These are phyloP conservation scores for Trachelus troglodyta DNA, from an alignment of 2,888 invertebrate species.

Conservation along the genomic window DNA sequence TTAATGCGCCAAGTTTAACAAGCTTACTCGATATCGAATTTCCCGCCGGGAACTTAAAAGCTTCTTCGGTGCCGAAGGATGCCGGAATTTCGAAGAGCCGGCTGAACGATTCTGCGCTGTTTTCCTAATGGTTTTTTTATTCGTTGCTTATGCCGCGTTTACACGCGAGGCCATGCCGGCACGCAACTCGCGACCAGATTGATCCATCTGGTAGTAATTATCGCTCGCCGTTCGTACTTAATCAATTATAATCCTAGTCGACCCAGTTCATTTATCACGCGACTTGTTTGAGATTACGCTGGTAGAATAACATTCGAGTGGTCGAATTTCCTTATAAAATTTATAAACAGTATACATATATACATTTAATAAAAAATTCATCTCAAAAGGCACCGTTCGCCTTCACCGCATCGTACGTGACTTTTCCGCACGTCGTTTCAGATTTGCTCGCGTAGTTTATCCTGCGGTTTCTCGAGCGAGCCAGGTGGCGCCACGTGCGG, in stretches of 20 bases:
- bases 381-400: no score
- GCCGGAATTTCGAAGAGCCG: not conserved
- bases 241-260: not conserved
- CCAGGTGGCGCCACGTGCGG: no score
- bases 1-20: not conserved
- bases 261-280: not conserved
- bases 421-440: no score
- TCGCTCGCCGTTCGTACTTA: conserved; percentile 5
- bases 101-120: not conserved
- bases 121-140: not conserved
- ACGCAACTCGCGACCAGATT: not conserved
- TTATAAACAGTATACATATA: no score
- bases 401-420: no score
- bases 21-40: not conserved
- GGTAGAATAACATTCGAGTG: no score
- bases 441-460: no score
- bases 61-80: not conserved
- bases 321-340: no score
- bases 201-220: not conserved
- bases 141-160: not conserved
- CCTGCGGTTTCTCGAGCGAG: no score
- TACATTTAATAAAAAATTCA: no score
- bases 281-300: not conserved
- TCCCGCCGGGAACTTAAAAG: not conserved
- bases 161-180: not conserved